Base-by-base conservation (phyloP, 2,797 vertebrate species). In the Acanthurus leucopareius region DNA sequence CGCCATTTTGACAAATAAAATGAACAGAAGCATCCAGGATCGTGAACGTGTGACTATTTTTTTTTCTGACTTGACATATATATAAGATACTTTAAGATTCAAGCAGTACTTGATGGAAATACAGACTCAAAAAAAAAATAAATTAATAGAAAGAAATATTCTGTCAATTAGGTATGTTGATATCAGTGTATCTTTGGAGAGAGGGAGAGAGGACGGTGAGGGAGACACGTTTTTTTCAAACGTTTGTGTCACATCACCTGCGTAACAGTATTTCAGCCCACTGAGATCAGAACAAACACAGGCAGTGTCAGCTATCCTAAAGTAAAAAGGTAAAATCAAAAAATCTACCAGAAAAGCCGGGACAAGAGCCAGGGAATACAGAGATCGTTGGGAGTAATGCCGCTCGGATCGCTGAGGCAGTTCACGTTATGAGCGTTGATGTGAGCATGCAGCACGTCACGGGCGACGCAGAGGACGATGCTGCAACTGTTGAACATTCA, bases 161-260 rank as follows among this genome's bases (percentile, higher is more conserved):
- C 82, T 82, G 68, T 89, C 83, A 80, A 87, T 89, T 83, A 82
- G 73, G 72, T 91, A 83, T 86, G 85, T 82, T 89, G 91, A 93
- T 92, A 87, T 94, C 94, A 94, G 94, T 95, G 93, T 95, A 91
- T 95, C 89, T 93, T 93, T 94, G 90, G 92, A 94, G 91, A 93
- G 90, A 92, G 89, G 92, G 89, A 93, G 93, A 93, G 93, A 91
- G 91, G 92, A 91, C 68, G 80, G 90, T 87, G 93, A 91, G 86
- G 90, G 79, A 89, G 91, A 93, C 91, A 92, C 90, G 3, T 82
- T 75, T 82, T 75, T 25, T 2, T 56, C 64, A 84, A 90, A 88
- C 82, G 38, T 80, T 74, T 91, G 92, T 87, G 91, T 89, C 90
- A 83, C 89, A 66, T 93, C 86, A 92, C 90, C 93, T 84, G 90